phyloP scores from a whole-genome alignment of 2,888 invertebrate genomes.

The Callosobruchus maculatus region DNA sequence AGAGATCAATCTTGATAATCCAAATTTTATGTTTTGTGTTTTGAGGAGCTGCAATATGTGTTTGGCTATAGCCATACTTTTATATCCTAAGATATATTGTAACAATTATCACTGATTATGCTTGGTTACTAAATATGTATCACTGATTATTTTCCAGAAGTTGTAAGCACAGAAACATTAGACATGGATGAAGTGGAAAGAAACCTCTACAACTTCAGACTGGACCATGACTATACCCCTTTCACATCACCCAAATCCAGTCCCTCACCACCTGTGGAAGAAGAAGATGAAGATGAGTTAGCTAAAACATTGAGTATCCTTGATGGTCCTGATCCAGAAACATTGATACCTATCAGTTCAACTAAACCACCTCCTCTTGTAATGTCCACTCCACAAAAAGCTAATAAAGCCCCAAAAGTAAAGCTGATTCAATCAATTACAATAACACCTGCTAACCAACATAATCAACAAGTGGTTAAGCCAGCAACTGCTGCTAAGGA shows the following conservation, averaged over 20 bases:
- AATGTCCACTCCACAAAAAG: constrained; percentile 12
- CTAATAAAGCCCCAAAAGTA: constrained; percentile 20
- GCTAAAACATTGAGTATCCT: constrained; percentile 45
- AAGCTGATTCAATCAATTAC: constrained; percentile 22
- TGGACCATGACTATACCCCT: constrained; percentile 81
- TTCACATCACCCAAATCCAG: constrained; percentile 59
- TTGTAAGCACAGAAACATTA: constrained; percentile 10
- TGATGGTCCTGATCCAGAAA: constrained; percentile 34
- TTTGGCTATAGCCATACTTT: too few species aligned
- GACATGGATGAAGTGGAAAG: constrained; percentile 51
- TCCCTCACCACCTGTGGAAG: constrained; percentile 6
- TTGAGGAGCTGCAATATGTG: too few species aligned
- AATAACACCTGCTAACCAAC: constrained; percentile 13
- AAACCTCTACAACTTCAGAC: constrained; percentile 58
- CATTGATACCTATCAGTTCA: constrained; percentile 6
- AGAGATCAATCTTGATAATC: too few species aligned
- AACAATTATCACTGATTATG: too few species aligned
- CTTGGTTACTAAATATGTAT: too few species aligned
- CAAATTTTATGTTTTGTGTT: too few species aligned
- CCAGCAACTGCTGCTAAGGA: neutral
- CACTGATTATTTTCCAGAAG: constrained; percentile 17
- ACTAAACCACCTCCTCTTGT: constrained; percentile 20
- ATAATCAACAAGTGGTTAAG: neutral
- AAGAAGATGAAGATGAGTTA: constrained; percentile 43
- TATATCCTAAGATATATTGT: too few species aligned